A percentile compares a stretch with the other conserved stretches of the same genome.
Evolutionary conservation across 2,888 invertebrate species (phyloP).

Genomic region (Oscheius myriophilus): DNA sequence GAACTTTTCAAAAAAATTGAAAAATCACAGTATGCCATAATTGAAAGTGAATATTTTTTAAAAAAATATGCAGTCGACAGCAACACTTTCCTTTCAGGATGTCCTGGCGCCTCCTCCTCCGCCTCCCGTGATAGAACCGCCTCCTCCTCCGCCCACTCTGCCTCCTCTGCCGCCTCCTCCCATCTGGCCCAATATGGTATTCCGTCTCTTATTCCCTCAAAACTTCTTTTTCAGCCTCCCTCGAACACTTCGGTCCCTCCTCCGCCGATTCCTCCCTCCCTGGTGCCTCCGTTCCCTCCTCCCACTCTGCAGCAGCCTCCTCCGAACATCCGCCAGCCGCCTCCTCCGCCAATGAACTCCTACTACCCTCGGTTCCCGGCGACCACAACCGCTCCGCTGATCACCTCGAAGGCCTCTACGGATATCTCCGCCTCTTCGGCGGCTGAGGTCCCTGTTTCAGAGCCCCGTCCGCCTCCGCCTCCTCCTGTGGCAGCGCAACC

Average conservation of each 20-base stretch:
- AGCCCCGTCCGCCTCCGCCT: background rate
- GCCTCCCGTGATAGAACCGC: constrained; percentile 6
- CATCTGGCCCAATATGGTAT: no score
- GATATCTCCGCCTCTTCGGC: background rate
- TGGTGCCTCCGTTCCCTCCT: constrained; percentile 4
- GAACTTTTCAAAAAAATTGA: no score
- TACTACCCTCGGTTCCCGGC: background rate
- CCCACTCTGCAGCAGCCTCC: constrained; percentile 9
- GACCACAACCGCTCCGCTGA: background rate
- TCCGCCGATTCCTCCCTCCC: constrained; percentile 14
- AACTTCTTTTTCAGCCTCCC: background rate
- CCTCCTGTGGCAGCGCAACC: background rate
- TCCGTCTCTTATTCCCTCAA: constrained; percentile 1
- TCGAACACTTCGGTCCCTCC: constrained; percentile 8
- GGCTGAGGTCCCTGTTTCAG: background rate
- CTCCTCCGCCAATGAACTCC: constrained; percentile 1
- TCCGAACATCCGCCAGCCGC: background rate
- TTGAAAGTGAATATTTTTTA: no score
- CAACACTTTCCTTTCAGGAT: background rate
- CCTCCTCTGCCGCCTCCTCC: no score
- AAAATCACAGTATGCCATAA: no score
- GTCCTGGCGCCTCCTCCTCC: constrained; percentile 18
- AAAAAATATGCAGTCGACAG: no score
- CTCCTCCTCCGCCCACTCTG: constrained; percentile 6
- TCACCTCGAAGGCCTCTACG: background rate